Conservation (phyloP, 2,888 invertebrate species). For the Epinotia brunnichana region DNA sequence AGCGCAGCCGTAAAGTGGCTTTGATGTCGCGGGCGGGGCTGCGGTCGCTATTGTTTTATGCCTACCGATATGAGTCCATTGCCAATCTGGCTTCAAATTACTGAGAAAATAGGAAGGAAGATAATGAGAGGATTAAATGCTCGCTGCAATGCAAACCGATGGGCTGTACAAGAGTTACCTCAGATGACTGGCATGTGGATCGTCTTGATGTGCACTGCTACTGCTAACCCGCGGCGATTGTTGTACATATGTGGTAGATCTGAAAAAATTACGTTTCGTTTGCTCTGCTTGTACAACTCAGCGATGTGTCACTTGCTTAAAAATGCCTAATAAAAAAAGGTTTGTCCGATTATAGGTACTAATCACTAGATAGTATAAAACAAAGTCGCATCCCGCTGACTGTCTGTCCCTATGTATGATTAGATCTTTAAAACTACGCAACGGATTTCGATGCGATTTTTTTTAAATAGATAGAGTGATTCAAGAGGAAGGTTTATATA, state of each 20-base stretch:
- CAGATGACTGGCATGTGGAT: background rate
- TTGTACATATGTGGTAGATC: no score
- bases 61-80: background rate
- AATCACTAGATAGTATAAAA: no score
- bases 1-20: conserved; percentile 31
- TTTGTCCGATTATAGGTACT: no score
- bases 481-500: no score
- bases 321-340: no score
- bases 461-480: no score
- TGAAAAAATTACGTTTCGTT: background rate
- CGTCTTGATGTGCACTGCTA: background rate
- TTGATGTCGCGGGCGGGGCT: conserved; percentile 35
- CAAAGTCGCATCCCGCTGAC: no score
- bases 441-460: no score
- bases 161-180: background rate
- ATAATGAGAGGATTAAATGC: background rate
- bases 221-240: no score
- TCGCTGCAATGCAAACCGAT: background rate
- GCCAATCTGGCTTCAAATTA: conserved; percentile 13
- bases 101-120: background rate
- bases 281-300: background rate
- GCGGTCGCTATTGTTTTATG: conserved; percentile 28
- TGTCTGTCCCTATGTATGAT: no score
- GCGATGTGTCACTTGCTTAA: no score
- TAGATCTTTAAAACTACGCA: no score